These are phyloP conservation scores for Tenthredo amoena DNA, from an alignment of 2,888 invertebrate species.

Conservation along the genomic window DNA sequence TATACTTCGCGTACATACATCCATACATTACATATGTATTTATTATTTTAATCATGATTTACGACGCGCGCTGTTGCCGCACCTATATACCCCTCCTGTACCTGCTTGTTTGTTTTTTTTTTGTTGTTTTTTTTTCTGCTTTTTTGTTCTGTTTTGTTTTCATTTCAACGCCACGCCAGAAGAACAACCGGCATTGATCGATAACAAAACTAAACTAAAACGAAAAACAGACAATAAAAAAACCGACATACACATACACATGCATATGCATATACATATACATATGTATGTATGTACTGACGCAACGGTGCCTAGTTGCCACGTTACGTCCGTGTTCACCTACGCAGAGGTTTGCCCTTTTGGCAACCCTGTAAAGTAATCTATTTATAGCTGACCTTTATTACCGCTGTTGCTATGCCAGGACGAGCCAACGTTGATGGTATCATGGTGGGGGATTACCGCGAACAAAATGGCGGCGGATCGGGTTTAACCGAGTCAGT, in stretches of 20 bases:
- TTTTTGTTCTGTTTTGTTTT: neutral
- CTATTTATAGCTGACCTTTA: constrained; percentile 72
- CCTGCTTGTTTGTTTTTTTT: neutral
- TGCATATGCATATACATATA: neutral
- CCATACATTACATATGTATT: constrained; percentile 74
- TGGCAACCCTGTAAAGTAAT: constrained; percentile 71
- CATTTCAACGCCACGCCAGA: neutral
- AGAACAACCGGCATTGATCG: constrained; percentile 33
- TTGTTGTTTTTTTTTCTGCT: neutral
- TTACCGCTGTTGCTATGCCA: constrained; percentile 74
- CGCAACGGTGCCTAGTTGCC: constrained; percentile 65
- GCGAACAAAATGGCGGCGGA: constrained; percentile 42
- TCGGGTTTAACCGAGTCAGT: constrained; percentile 7
- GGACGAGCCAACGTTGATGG: constrained; percentile 57
- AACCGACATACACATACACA: neutral
- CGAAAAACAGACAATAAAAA: neutral
- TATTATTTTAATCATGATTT: constrained; percentile 78
- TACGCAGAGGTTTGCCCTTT: constrained; percentile 67
- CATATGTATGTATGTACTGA: neutral
- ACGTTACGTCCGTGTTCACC: constrained; percentile 54
- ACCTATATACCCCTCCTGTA: constrained; percentile 35
- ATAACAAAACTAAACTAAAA: constrained; percentile 35
- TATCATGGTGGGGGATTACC: constrained; percentile 27
- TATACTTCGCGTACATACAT: constrained; percentile 61
- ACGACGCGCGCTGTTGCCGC: constrained; percentile 75